Conservation (phyloP, 2,888 invertebrate genomes). For the Xiphydria camelus region DNA sequence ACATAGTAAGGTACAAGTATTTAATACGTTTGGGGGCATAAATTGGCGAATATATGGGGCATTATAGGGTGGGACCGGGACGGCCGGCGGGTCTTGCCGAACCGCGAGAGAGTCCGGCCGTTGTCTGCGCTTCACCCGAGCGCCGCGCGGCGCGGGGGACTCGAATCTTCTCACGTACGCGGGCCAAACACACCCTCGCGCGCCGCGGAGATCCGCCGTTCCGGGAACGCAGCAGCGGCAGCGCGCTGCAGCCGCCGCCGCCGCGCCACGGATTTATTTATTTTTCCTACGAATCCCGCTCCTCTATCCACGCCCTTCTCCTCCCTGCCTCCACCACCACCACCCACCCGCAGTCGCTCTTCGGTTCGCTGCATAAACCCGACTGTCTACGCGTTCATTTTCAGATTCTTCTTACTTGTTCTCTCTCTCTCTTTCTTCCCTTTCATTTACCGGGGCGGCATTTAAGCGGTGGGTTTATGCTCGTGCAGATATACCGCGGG, state of each 20-base stretch:
- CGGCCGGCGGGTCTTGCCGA: constrained; percentile 14
- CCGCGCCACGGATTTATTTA: constrained; percentile 39
- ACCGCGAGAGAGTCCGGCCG: constrained; percentile 7
- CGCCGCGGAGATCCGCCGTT: constrained; percentile 21
- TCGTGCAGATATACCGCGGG: constrained; percentile 16
- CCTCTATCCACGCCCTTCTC: constrained; percentile 4
- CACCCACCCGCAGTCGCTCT: too few relatives aligned
- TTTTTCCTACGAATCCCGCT: constrained; percentile 27
- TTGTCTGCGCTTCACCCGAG: constrained; percentile 17
- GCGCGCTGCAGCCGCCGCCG: too few relatives aligned
- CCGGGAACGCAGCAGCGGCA: constrained; percentile 25
- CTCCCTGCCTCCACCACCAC: neutral
- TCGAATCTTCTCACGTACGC: neutral
- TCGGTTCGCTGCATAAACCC: constrained; percentile 26
- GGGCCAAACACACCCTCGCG: neutral
- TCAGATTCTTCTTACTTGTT: constrained; percentile 25
- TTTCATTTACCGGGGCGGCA: constrained; percentile 4
- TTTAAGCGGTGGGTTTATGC: constrained; percentile 22
- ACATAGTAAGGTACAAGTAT: constrained; percentile 35
- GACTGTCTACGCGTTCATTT: constrained; percentile 2
- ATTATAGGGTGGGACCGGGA: constrained; percentile 36
- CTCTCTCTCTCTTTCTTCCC: constrained; percentile 15
- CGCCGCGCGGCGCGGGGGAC: too few relatives aligned
- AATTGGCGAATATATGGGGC: constrained; percentile 55
- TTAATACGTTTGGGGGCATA: constrained; percentile 55